Base-by-base conservation (phyloP, 1,140 invertebrate genomes). In the Capitella teleta region DNA sequence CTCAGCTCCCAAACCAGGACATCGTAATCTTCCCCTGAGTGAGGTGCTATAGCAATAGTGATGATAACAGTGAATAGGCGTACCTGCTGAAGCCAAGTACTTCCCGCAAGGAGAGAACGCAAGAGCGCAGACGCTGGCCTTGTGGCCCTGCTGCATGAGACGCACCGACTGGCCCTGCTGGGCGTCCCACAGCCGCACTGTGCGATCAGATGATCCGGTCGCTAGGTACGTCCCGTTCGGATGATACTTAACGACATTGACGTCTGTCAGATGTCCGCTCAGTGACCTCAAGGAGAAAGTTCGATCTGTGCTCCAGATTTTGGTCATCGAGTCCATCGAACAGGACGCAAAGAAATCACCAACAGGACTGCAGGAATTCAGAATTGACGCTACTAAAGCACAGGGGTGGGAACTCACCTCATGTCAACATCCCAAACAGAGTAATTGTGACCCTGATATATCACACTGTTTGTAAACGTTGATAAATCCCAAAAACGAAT, bases 161-260 rank as follows among this genome's bases (percentile, higher is more conserved):
- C 66, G 53, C 18, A 68, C 60, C 23, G 54, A 55, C 34, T 60
- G 56, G 12, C 61, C 64, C 32, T 65, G 61, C 55, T 81, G 80
- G 6, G 88, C 84, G 70, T 96, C 94, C 92, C 93, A 99, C 5
- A 99, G 67, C 52, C 94, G 79, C 0, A 98, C 82, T 2, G 87
- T 88, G 60, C 88, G 79, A 73, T 99, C 95, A 61, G 86, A 87
- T 2, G 90, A 95, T 4, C 93, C 95, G 5, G 91, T 93, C 0
- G 91, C 93, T 36, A 98, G 72, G 57, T 97, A 97, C 73, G 95
- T 96, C 5, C 87, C 90, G 75, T 97, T 98, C 0, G 93, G 93
- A 77, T 98, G 93, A 72, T 97, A 97, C 63, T 90, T 84, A n/a
- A 95, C 79, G 68, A 67, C 61, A 61, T 67, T 63, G 21, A 98